Evolutionary conservation across 2,797 vertebrate species (phyloP).

Genomic region (Babyrousa celebensis): DNA sequence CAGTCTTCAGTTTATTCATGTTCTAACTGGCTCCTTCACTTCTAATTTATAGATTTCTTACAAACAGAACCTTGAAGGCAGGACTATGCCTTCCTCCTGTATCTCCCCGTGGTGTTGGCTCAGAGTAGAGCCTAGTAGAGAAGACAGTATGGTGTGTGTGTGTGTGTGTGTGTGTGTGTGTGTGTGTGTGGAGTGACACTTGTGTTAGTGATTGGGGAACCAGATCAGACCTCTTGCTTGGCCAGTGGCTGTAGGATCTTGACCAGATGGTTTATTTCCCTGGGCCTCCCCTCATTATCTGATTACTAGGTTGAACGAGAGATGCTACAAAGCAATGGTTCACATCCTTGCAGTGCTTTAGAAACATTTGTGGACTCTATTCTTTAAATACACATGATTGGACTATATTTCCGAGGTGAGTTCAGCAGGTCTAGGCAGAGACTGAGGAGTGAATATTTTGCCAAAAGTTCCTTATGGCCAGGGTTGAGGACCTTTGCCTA

Average conservation of each 20-base stretch:
- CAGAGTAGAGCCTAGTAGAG: not conserved
- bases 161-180: too few species aligned
- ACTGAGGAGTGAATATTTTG: not conserved
- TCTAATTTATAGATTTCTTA: not conserved
- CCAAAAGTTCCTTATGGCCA: not conserved
- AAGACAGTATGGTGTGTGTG: not conserved
- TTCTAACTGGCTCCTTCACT: not conserved
- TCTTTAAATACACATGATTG: not conserved
- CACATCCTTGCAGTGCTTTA: not conserved
- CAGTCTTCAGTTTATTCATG: constrained; percentile 5
- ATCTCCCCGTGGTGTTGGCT: not conserved
- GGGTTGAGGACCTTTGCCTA: not conserved
- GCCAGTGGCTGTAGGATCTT: not conserved
- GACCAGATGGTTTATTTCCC: not conserved
- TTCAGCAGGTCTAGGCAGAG: not conserved
- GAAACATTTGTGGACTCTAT: not conserved
- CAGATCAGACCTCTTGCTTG: not conserved
- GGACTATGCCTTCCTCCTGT: not conserved
- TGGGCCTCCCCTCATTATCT: not conserved
- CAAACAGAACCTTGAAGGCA: not conserved
- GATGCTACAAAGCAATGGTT: not conserved
- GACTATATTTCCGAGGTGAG: not conserved
- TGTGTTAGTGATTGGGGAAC: not conserved
- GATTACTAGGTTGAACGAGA: not conserved
- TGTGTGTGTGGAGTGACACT: too few species aligned